These are phyloP conservation scores for Rhagonycha lutea DNA, from an alignment of 2,888 invertebrate species.

Conservation along the genomic window DNA sequence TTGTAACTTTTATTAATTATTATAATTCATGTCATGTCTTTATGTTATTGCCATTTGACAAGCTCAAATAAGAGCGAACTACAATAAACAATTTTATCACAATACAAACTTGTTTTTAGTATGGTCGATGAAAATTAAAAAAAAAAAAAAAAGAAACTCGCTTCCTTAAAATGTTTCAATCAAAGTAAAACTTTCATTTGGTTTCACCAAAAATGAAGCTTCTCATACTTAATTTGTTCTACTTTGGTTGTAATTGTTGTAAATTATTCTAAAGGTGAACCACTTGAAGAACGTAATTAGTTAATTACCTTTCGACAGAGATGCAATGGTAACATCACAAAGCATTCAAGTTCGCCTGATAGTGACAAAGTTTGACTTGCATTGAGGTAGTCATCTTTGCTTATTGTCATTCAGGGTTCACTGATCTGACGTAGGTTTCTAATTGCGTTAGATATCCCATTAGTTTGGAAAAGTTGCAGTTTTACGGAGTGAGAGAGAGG, in stretches of 20 bases:
- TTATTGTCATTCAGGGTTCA: too few species aligned
- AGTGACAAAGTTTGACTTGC: conserved; percentile 32
- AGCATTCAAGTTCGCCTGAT: conserved; percentile 36
- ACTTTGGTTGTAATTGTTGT: neutral
- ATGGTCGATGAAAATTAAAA: neutral
- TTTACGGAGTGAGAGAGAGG: too few species aligned
- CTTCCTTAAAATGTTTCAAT: neutral
- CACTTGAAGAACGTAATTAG: conserved; percentile 7
- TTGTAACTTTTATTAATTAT: too few species aligned
- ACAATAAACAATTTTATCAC: neutral
- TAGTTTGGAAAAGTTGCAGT: too few species aligned
- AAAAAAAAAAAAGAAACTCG: neutral
- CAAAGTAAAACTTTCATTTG: too few species aligned
- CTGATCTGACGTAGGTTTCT: too few species aligned
- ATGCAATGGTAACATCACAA: conserved; percentile 44
- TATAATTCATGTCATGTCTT: too few species aligned
- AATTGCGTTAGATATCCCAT: too few species aligned
- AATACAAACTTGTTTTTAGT: neutral
- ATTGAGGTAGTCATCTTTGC: too few species aligned
- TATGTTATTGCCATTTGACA: too few species aligned
- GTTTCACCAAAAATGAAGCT: neutral
- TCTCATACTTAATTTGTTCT: neutral
- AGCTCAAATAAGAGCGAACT: too few species aligned
- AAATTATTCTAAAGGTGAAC: neutral
- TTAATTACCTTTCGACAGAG: conserved; percentile 24